Evolutionary conservation across 2,888 invertebrate species (phyloP), one percentile per base, ranked within the genome.

Genomic region (Macaria liturata): DNA sequence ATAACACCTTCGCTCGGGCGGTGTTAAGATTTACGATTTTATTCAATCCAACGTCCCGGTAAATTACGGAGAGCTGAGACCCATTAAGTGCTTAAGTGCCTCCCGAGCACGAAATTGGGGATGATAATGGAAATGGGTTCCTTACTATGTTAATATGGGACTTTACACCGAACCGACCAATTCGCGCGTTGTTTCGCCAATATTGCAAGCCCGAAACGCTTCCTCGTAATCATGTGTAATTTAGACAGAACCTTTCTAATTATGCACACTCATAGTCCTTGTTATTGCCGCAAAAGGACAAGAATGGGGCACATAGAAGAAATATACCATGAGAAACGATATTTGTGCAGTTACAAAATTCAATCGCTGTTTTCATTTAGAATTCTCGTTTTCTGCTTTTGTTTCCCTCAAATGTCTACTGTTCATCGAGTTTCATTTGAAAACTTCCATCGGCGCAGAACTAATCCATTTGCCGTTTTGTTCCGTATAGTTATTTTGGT

Each of bases 51-150:
- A 78, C 87, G 83, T 84, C 82, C 83, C 82, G 81, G 83, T 86
- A 88, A 88, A 89, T 89, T 87, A 88, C 86, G 83, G 81, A 76
- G 83, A 86, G 86, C 86, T 81, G 86, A 85, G 86, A 90, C 86
- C 88, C 90, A 88, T 91, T 90, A 90, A 89, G 88, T 89, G 85
- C 88, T 89, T 89, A 90, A 89, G 90, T 90, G 89, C 88, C 88
- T 85, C 83, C 83, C 86, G 85, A 88, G 89, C 85, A 86, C 85
- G 82, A 90, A 90, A 91, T 90, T 90, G 88, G 81, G 86, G 87
- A 89, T 88, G 87, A 89, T 89, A 88, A 88, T 90, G 87, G 84
- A 85, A 89, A 89, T 83, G 86, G 86, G 87, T 84, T 83, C 81
- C 86, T 86, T 81, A 86, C 85, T 84, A 86, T 89, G 88, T 86